These are phyloP conservation scores for Diabrotica virgifera DNA, from an alignment of 1,140 invertebrate genomes.

Conservation along the genomic window DNA sequence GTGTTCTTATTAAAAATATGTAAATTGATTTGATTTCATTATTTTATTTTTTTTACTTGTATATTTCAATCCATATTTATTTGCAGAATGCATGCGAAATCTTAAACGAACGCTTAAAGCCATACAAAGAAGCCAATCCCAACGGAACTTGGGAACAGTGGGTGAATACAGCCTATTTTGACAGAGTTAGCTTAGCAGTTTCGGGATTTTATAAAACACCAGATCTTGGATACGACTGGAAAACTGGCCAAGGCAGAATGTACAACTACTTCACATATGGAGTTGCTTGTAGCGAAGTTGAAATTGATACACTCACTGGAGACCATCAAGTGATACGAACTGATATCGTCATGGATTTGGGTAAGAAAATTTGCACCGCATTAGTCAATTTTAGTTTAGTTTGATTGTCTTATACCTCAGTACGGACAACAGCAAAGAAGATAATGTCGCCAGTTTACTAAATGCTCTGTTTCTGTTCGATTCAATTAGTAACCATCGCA, in stretches of 20 bases:
- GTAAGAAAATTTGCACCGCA: conserved; percentile 32
- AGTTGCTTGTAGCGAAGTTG: conserved; percentile 75
- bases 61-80: neutral
- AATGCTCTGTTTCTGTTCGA: no score
- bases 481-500: no score
- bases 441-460: no score
- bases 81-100: conserved; percentile 76
- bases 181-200: conserved; percentile 77
- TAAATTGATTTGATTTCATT: no score
- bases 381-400: no score
- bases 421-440: no score
- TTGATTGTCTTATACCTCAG: no score
- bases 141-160: conserved; percentile 83
- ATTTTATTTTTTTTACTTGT: neutral
- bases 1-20: no score
- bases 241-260: conserved; percentile 65
- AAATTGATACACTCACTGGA: conserved; percentile 85
- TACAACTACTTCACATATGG: conserved; percentile 84
- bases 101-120: conserved; percentile 72
- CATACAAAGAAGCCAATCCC: conserved; percentile 74
- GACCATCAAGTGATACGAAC: conserved; percentile 83
- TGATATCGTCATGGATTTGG: conserved; percentile 94
- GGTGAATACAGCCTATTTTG: conserved; percentile 77
- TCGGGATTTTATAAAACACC: conserved; percentile 86
- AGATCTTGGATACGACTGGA: conserved; percentile 71